phyloP scores from a whole-genome alignment of 2,888 invertebrate genomes.

The Xestia sexstrigata region DNA sequence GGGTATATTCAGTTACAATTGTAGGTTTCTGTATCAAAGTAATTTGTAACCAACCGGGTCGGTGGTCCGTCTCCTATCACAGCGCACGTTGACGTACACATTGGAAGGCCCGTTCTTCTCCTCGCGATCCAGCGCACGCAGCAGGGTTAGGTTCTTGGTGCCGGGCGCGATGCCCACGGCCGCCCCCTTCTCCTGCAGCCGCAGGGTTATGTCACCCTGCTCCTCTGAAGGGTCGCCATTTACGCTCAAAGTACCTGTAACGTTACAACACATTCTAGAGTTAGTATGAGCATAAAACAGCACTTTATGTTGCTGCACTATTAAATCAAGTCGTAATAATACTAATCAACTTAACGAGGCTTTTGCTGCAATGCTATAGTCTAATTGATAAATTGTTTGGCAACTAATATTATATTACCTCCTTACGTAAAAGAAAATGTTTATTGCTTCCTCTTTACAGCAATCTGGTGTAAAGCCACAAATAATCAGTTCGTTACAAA shows the following conservation, averaged over 20 bases:
- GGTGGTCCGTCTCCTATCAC: constrained; percentile 94
- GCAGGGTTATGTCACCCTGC: constrained; percentile 94
- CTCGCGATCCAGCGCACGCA: constrained; percentile 95
- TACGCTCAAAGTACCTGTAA: constrained; percentile 92
- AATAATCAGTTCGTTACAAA: constrained; percentile 8
- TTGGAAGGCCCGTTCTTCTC: constrained; percentile 95
- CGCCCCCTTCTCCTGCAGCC: constrained; percentile 94
- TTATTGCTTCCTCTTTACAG: not conserved
- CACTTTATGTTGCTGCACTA: not conserved
- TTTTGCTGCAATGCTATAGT: constrained; percentile 20
- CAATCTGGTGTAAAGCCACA: not conserved
- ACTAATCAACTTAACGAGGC: constrained; percentile 19
- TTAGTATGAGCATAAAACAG: not conserved
- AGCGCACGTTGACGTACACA: constrained; percentile 96
- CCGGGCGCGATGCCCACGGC: constrained; percentile 94
- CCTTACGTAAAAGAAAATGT: not conserved
- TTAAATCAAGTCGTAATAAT: constrained; percentile 2
- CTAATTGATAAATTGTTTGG: constrained; percentile 6
- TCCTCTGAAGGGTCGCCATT: constrained; percentile 94
- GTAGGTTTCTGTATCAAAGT: constrained; percentile 4
- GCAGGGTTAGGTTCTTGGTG: constrained; percentile 95
- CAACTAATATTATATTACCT: constrained; percentile 3
- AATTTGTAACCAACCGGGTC: constrained; percentile 91
- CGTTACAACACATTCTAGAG: not conserved
- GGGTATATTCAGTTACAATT: not conserved